Conservation (phyloP, 2,113 vertebrate genomes). For the Thalassarche chlororhynchos region DNA sequence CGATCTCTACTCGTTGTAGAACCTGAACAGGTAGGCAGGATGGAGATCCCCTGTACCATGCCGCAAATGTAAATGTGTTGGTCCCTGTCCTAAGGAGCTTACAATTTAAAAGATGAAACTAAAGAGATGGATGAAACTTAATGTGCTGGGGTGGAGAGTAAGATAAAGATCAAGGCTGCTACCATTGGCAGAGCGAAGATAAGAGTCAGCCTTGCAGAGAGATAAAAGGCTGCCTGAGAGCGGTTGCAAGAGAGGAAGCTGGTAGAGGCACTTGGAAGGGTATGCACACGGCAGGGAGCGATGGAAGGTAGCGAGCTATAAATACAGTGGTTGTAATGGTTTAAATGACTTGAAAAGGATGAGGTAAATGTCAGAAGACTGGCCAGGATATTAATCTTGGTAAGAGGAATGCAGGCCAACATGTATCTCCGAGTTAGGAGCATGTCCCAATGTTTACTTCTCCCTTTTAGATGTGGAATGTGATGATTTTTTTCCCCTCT, state of each 20-base stretch:
- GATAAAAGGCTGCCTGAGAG: constrained; percentile 22
- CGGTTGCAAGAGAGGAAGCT: background rate
- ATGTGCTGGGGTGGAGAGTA: background rate
- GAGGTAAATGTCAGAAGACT: constrained; percentile 46
- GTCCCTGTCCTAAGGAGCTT: background rate
- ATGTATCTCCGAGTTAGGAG: background rate
- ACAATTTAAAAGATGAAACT: constrained; percentile 11
- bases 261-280: background rate
- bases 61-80: background rate
- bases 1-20: background rate
- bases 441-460: background rate
- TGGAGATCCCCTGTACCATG: background rate
- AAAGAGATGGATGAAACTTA: constrained; percentile 11
- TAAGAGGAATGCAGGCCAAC: constrained; percentile 41
- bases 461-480: background rate
- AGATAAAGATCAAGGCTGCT: constrained; percentile 48
- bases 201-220: background rate
- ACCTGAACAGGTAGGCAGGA: background rate
- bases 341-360: constrained; percentile 51
- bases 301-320: constrained; percentile 28
- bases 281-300: background rate
- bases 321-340: constrained; percentile 9
- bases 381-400: constrained; percentile 45
- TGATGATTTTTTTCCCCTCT: background rate
- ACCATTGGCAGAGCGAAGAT: background rate